Percentiles rank a stretch among this genome's conserved stretches.
These are phyloP conservation scores for Venturia canescens DNA, from an alignment of 1,140 invertebrate species.

Conservation along the genomic window DNA sequence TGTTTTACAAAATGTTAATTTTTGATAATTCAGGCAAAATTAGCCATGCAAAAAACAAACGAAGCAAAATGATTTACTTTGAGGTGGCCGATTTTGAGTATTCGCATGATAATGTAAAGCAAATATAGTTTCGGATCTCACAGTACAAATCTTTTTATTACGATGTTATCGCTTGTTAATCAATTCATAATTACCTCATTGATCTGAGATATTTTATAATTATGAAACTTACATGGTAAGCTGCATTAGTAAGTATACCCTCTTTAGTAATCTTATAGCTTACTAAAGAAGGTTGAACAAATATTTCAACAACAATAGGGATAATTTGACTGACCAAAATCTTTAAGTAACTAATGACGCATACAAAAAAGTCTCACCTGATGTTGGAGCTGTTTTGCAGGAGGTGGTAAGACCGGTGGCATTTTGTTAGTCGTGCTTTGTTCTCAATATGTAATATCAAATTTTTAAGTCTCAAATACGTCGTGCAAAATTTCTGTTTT, in stretches of 20 bases:
- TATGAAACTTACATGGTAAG: no score
- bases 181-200: no score
- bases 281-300: background rate
- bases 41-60: background rate
- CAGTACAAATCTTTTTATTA: background rate
- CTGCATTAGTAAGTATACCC: no score
- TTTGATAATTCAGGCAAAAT: background rate
- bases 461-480: conserved; percentile 10
- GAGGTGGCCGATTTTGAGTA: no score
- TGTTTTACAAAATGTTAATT: background rate
- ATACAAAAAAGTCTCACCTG: conserved; percentile 68
- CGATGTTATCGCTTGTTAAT: background rate
- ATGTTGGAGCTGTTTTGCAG: conserved; percentile 74
- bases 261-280: no score
- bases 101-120: background rate
- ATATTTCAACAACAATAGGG: no score
- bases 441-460: conserved; percentile 19
- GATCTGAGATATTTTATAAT: no score
- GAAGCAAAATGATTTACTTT: background rate
- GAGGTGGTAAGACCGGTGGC: conserved; percentile 69
- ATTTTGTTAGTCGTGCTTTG: conserved; percentile 68
- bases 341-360: background rate
- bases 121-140: background rate
- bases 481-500: conserved; percentile 4
- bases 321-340: no score